Evolutionary conservation across 2,797 vertebrate species (phyloP).

Genomic region (Ataeniobius toweri): DNA sequence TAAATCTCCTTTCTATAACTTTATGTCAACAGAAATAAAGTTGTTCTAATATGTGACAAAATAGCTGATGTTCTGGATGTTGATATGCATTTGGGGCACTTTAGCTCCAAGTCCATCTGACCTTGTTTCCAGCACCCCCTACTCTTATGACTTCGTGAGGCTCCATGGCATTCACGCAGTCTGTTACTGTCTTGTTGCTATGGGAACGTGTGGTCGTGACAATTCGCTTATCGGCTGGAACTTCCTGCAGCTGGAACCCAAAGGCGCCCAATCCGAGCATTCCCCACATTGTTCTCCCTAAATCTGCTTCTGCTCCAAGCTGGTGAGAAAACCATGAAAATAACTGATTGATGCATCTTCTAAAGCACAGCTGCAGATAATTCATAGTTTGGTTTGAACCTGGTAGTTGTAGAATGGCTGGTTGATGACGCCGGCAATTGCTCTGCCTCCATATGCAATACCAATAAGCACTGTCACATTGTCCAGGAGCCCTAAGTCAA

Average conservation of each 20-base stretch:
- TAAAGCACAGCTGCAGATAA: background rate
- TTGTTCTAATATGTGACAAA: no score
- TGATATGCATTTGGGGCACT: background rate
- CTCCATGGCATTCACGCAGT: conserved; percentile 90
- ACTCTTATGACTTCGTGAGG: conserved; percentile 90
- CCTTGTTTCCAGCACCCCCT: conserved; percentile 98
- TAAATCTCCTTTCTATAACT: no score
- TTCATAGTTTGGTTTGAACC: conserved; percentile 72
- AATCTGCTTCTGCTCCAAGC: conserved; percentile 81
- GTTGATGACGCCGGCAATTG: conserved; percentile 96
- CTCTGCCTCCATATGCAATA: conserved; percentile 90
- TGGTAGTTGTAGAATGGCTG: conserved; percentile 98
- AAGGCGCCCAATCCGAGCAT: conserved; percentile 90
- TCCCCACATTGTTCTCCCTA: conserved; percentile 97
- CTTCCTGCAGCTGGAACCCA: conserved; percentile 91
- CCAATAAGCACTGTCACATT: conserved; percentile 97
- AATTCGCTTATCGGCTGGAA: conserved; percentile 84
- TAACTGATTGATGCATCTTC: background rate
- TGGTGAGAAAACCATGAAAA: conserved; percentile 51
- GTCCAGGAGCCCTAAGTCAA: conserved; percentile 89
- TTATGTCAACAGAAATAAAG: no score
- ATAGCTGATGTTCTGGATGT: background rate
- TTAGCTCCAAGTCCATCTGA: conserved; percentile 54
- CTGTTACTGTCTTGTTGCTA: conserved; percentile 89
- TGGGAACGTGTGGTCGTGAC: conserved; percentile 94